Percentiles rank a stretch among this genome's conserved stretches.
Conservation (phyloP, 2,888 invertebrate species). For the Noctua janthe region DNA sequence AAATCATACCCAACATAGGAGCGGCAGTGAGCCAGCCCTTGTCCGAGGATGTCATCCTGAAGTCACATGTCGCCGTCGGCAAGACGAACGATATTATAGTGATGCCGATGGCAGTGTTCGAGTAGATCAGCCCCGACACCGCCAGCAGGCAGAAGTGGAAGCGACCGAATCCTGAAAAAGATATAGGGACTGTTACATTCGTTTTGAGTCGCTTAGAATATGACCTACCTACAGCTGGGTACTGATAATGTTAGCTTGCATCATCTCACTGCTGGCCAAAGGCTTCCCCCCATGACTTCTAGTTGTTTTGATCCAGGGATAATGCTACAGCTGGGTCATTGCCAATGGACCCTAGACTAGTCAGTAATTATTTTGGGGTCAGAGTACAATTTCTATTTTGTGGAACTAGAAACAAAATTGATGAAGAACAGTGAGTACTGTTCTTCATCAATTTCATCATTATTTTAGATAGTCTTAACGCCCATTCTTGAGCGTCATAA, state of each 20-base stretch:
- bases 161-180: conserved; percentile 93
- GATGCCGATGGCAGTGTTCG: conserved; percentile 95
- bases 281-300: neutral
- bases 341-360: too few relatives aligned
- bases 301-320: neutral
- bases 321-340: neutral
- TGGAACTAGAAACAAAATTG: neutral
- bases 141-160: conserved; percentile 94
- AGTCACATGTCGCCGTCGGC: conserved; percentile 95
- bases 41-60: conserved; percentile 94
- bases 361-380: neutral
- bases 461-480: too few relatives aligned
- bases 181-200: conserved; percentile 3
- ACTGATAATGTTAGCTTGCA: too few relatives aligned
- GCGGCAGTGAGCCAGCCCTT: conserved; percentile 95
- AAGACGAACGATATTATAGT: conserved; percentile 95
- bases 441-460: neutral
- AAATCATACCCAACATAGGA: conserved; percentile 93
- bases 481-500: too few relatives aligned
- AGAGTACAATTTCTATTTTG: neutral
- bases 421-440: too few relatives aligned
- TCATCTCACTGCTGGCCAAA: neutral
- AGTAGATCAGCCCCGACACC: conserved; percentile 94
- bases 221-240: neutral
- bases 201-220: neutral